Conservation (phyloP, 2,888 invertebrate genomes). For the Zonitis immaculata region DNA sequence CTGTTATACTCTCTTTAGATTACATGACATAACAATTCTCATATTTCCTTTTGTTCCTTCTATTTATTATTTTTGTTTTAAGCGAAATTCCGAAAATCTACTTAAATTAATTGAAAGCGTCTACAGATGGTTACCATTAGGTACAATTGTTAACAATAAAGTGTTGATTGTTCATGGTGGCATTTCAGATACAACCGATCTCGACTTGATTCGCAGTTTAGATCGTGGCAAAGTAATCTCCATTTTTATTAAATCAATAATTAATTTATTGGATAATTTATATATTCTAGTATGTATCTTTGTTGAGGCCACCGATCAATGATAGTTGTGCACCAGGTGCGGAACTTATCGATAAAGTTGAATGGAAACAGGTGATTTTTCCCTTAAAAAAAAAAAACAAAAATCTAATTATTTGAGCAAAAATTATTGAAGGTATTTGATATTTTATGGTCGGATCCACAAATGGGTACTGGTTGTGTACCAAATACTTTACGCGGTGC, state of each 20-base stretch:
- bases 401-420: no score
- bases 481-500: slow-evolving; percentile 84
- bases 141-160: slow-evolving; percentile 83
- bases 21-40: no score
- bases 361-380: slow-evolving; percentile 95
- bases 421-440: slow-evolving; percentile 95
- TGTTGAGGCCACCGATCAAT: slow-evolving; percentile 75
- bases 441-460: slow-evolving; percentile 91
- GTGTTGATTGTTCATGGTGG: slow-evolving; percentile 91
- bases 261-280: not conserved
- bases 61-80: slow-evolving; percentile 34
- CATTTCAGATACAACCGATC: slow-evolving; percentile 82
- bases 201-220: slow-evolving; percentile 72
- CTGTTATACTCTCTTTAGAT: no score
- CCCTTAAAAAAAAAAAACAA: no score
- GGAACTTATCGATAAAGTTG: slow-evolving; percentile 72
- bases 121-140: slow-evolving; percentile 88
- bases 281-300: slow-evolving; percentile 73
- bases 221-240: slow-evolving; percentile 77
- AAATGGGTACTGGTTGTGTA: slow-evolving; percentile 69
- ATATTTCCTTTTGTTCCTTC: no score
- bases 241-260: not conserved
- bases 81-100: slow-evolving; percentile 74
- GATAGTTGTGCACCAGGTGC: slow-evolving; percentile 60
- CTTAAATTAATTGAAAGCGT: slow-evolving; percentile 81